Evolutionary conservation across 2,113 vertebrate species (phyloP).

Genomic region (Narcine bancroftii): DNA sequence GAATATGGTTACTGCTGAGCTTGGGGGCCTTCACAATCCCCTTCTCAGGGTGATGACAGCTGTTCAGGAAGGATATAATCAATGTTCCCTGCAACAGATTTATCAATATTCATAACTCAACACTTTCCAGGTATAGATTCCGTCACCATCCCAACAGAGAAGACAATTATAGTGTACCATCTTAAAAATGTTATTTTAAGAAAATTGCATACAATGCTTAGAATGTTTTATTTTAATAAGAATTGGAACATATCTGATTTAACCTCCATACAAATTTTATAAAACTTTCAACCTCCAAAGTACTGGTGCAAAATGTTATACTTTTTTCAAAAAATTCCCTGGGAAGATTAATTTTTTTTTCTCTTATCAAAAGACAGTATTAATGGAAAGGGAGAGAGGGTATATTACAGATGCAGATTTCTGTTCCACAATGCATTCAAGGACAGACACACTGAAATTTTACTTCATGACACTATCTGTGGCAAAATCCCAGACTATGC

Average conservation of each 20-base stretch:
- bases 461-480: not conserved
- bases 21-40: not conserved
- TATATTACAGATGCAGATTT: conserved; percentile 1
- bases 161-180: conserved; percentile 27
- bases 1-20: not conserved
- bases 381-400: not conserved
- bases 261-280: not conserved
- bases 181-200: not conserved
- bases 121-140: conserved; percentile 29
- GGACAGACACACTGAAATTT: not conserved
- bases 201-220: conserved; percentile 26
- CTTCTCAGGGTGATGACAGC: conserved; percentile 27
- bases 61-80: conserved; percentile 37
- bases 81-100: conserved; percentile 33
- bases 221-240: conserved; percentile 15
- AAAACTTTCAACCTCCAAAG: not conserved
- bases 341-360: conserved; percentile 7
- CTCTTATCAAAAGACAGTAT: not conserved
- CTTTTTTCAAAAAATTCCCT: not conserved
- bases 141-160: conserved; percentile 23
- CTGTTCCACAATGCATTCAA: not conserved
- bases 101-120: conserved; percentile 38
- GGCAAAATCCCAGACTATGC: not conserved
- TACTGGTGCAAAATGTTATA: not conserved
- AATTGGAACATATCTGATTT: not conserved